phyloP scores from a whole-genome alignment of 2,113 vertebrate species.

The Phoxinus phoxinus region DNA sequence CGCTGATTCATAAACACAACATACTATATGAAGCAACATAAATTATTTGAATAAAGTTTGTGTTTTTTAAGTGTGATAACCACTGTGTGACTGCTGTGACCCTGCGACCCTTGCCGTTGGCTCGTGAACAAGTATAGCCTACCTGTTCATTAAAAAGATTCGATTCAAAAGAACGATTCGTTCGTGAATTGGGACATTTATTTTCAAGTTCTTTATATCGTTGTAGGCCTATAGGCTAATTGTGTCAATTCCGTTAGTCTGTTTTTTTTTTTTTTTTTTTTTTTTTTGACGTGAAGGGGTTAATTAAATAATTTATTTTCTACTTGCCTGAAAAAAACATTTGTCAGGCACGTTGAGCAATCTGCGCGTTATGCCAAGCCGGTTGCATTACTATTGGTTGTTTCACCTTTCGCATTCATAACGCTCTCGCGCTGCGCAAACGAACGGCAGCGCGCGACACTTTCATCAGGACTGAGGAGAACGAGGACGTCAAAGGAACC shows the following conservation, averaged over 20 bases:
- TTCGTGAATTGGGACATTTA: not conserved
- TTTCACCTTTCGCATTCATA: constrained; percentile 15
- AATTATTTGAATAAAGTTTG: not conserved
- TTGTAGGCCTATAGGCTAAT: no score
- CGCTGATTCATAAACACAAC: not conserved
- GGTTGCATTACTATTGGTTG: constrained; percentile 35
- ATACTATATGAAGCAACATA: not conserved
- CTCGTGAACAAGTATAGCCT: not conserved
- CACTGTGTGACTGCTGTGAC: not conserved
- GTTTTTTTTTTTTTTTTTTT: no score
- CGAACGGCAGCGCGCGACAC: constrained; percentile 4
- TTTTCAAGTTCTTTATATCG: not conserved
- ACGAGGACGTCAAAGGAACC: not conserved
- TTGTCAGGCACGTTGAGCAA: constrained; percentile 35
- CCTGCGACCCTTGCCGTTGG: no score
- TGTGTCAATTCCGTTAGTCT: not conserved
- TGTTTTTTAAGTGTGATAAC: not conserved
- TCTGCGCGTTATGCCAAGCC: constrained; percentile 18
- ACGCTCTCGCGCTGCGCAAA: not conserved
- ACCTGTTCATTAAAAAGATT: not conserved
- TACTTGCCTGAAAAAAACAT: not conserved
- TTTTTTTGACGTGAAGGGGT: no score
- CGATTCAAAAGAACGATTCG: not conserved
- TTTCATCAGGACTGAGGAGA: not conserved
- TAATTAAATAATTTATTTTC: not conserved